These are phyloP conservation scores for Oncorhynchus kisutch DNA, from an alignment of 2,113 vertebrate genomes.

Conservation along the genomic window DNA sequence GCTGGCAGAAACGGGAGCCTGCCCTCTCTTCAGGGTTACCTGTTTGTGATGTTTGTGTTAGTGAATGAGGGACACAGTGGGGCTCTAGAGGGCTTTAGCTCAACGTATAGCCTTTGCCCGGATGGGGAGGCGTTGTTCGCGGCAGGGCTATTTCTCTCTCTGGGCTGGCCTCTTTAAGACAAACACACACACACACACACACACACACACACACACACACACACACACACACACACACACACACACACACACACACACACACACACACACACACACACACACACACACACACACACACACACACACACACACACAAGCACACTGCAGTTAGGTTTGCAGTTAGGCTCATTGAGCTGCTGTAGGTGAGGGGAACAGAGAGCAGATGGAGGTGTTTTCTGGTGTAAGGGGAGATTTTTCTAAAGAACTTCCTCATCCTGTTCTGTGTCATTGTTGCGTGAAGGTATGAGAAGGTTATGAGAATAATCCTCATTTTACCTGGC, in stretches of 20 bases:
- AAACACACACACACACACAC: not conserved
- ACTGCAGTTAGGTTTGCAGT: no score
- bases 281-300: no score
- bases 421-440: conserved; percentile 61
- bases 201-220: not conserved
- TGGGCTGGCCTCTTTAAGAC: conserved; percentile 33
- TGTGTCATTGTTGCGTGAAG: conserved; percentile 63
- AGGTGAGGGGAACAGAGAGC: conserved; percentile 46
- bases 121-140: conserved; percentile 14
- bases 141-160: not conserved
- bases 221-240: not conserved
- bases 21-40: conserved; percentile 31
- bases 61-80: conserved; percentile 17
- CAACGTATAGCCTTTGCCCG: conserved; percentile 1
- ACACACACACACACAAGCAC: not conserved
- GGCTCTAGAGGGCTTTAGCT: conserved; percentile 35
- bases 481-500: conserved; percentile 53
- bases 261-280: not conserved
- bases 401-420: conserved; percentile 63
- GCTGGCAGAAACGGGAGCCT: conserved; percentile 23
- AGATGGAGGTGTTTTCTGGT: conserved; percentile 58
- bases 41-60: conserved; percentile 18
- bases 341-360: not conserved
- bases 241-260: not conserved
- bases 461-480: conserved; percentile 63